These are phyloP conservation scores for Linurgus olivaceus DNA, from an alignment of 2,797 vertebrate species.

Conservation along the genomic window DNA sequence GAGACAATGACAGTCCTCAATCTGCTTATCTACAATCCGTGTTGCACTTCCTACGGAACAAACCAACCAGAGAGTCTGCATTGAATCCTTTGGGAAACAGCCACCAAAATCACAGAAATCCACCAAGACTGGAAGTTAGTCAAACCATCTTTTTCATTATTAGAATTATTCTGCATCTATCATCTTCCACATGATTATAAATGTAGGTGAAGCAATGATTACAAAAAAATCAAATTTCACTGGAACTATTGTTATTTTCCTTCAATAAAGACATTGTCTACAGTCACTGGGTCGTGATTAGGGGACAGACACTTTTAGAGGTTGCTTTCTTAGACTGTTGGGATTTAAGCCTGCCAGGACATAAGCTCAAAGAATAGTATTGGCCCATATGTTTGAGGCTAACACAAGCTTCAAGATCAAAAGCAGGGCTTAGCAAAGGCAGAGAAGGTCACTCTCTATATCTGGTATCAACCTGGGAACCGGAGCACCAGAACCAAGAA, in stretches of 20 bases:
- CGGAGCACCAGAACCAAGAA: neutral
- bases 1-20: neutral
- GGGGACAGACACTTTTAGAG: neutral
- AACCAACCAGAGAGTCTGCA: neutral
- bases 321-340: neutral
- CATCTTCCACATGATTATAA: neutral
- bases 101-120: neutral
- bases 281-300: neutral
- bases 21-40: neutral
- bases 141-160: neutral
- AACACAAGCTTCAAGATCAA: neutral
- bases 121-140: neutral
- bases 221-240: neutral
- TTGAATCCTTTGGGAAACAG: neutral
- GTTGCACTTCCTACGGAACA: neutral
- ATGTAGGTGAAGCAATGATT: neutral
- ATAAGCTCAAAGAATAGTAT: neutral
- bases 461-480: neutral
- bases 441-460: neutral
- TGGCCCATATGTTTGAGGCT: neutral
- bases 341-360: neutral
- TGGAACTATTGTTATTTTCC: neutral
- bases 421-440: neutral
- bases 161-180: neutral
- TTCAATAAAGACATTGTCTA: neutral